These are phyloP conservation scores for Drosophila meridionalis DNA, from an alignment of 2,888 invertebrate genomes.

Conservation along the genomic window DNA sequence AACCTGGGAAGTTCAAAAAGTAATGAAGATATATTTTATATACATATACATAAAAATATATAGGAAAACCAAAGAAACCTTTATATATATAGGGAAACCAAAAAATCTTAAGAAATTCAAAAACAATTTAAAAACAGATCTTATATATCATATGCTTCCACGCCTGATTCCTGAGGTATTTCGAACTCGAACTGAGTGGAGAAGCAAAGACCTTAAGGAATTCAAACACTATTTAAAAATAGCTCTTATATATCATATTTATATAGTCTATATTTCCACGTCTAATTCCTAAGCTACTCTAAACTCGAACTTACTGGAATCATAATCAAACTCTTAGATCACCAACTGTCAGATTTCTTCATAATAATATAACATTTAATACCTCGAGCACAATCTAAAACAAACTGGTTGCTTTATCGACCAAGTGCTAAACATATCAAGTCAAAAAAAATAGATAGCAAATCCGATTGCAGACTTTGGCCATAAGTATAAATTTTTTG, in stretches of 20 bases:
- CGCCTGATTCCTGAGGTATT: too few species aligned
- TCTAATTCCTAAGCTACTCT: too few species aligned
- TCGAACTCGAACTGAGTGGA: background rate
- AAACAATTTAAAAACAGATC: background rate
- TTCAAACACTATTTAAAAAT: too few species aligned
- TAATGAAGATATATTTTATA: too few species aligned
- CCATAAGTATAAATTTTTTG: slow-evolving; percentile 16
- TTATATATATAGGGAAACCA: too few species aligned
- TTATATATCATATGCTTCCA: background rate
- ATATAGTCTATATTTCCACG: background rate
- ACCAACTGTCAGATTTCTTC: background rate
- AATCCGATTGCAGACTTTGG: slow-evolving; percentile 11
- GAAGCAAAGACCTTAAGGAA: too few species aligned
- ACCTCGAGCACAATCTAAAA: background rate
- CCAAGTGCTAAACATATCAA: background rate
- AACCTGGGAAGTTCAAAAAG: too few species aligned
- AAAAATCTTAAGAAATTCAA: too few species aligned
- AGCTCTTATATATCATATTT: background rate
- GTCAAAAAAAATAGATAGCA: slow-evolving; percentile 10
- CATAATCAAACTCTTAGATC: background rate
- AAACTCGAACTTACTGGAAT: background rate
- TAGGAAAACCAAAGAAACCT: too few species aligned
- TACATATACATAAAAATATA: too few species aligned
- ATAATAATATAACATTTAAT: background rate
- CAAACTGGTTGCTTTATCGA: background rate